A percentile compares a stretch with the other conserved stretches of the same genome.
These are phyloP conservation scores for Thrips palmi DNA, from an alignment of 1,140 invertebrate species.

Conservation along the genomic window DNA sequence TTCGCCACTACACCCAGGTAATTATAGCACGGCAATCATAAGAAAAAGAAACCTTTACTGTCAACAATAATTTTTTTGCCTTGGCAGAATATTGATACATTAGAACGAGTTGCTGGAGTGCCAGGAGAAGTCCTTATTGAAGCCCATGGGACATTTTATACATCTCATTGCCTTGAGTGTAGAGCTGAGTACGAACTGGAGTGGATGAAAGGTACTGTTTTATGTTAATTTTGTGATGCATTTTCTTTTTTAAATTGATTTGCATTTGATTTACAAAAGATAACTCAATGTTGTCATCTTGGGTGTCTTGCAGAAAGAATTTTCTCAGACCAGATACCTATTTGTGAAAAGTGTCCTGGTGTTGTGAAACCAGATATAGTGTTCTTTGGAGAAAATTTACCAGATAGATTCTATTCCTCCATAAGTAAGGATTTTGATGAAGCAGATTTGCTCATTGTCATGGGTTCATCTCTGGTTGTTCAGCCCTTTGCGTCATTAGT, in stretches of 20 bases:
- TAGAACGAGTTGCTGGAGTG: constrained; percentile 76
- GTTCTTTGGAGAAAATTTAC: constrained; percentile 83
- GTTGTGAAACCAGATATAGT: constrained; percentile 88
- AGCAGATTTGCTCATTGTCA: constrained; percentile 84
- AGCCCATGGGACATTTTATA: constrained; percentile 84
- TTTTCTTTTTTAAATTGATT: neutral
- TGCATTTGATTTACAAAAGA: neutral
- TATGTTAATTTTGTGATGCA: neutral
- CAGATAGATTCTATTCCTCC: constrained; percentile 47
- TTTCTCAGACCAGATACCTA: constrained; percentile 49
- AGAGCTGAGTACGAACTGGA: constrained; percentile 49
- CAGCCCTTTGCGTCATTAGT: constrained; percentile 88
- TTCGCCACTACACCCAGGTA: constrained; percentile 60
- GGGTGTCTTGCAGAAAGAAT: constrained; percentile 41
- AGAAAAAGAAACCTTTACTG: neutral
- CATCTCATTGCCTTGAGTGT: constrained; percentile 71
- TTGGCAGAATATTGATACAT: constrained; percentile 78
- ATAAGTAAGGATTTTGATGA: constrained; percentile 55
- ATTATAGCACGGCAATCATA: too few species aligned
- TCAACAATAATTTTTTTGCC: constrained; percentile 1
- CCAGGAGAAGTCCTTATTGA: constrained; percentile 73
- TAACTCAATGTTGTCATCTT: constrained; percentile 5
- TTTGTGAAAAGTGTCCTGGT: constrained; percentile 48
- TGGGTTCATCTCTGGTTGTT: constrained; percentile 88
- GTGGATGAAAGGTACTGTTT: constrained; percentile 71